Base-by-base conservation (phyloP, 2,113 vertebrate species). In the Sapajus apella region DNA sequence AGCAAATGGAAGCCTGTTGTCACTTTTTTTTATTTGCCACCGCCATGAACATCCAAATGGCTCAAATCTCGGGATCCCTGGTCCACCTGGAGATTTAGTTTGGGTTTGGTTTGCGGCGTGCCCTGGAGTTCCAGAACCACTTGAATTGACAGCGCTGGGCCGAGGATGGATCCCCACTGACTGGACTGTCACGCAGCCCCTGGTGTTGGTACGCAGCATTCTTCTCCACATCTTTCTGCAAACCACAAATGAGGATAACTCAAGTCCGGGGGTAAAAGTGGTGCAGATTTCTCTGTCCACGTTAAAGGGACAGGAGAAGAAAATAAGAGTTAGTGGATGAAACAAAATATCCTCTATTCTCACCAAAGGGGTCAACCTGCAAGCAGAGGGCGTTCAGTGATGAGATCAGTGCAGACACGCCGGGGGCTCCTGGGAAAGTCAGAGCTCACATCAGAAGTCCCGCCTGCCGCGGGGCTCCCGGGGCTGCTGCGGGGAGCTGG, bases 401-500 rank as follows among this genome's bases (percentile, higher is more conserved):
- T 64, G 13, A 8, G n/a, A 61, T 8, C 12, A 79, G 50, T 2
- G 23, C 30, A 2, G 13, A 3, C 5, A 20, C 40, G 23, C 30
- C 3, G 45, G 66, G 52, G 55, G 37, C 66, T 25, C 7, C 72
- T 14, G 5, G 32, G 20, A 52, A 91, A 7, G 40, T 9, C 21
- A 5, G 14, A 40, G 21, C 2, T 8, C 5, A 6, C 11, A 18
- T 21, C 21, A 23, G 9, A 73, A 72, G 21, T 18, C 13, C 7
- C n/a, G 14, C 9, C 76, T 82, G n/a, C 4, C 4, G 43, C 21
- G n/a, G 25, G 18, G 37, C 35, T 12, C 81, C 47, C 2, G 1
- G 64, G 21, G n/a, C 21, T 40, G 45, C 12, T 7, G 1, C 5
- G 0, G 30, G 2, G 12, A 1, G 50, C 3, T 35, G n/a, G 13